A percentile compares a stretch with the other conserved stretches of the same genome.
These are phyloP conservation scores for Sinelater perroti DNA, from an alignment of 2,888 invertebrate species.

Conservation along the genomic window DNA sequence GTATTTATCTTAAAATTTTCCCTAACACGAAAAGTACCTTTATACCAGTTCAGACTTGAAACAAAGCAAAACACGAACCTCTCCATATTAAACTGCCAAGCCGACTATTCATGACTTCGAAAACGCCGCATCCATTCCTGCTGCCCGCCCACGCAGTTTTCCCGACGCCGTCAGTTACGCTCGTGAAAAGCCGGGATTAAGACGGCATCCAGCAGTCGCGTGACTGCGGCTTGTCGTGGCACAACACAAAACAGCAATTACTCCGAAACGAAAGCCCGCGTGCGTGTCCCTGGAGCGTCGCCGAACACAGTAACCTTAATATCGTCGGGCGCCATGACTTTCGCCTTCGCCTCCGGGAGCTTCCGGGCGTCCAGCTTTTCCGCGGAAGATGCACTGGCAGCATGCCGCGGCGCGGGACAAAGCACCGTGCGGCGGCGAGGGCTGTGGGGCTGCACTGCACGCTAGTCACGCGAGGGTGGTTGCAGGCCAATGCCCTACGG, in stretches of 20 bases:
- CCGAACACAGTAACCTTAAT: conserved; percentile 11
- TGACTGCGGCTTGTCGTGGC: background rate
- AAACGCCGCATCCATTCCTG: too few relatives aligned
- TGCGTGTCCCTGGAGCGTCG: conserved; percentile 1
- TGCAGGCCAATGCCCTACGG: conserved; percentile 33
- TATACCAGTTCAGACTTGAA: too few relatives aligned
- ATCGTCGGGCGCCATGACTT: too few relatives aligned
- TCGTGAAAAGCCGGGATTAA: too few relatives aligned
- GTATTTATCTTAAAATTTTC: too few relatives aligned
- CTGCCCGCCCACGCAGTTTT: too few relatives aligned
- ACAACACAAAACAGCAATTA: conserved; percentile 1
- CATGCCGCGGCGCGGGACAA: conserved; percentile 4
- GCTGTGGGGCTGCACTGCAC: conserved; percentile 23
- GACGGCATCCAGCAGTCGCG: background rate
- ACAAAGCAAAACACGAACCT: too few relatives aligned
- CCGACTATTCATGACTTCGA: too few relatives aligned
- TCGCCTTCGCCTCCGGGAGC: too few relatives aligned
- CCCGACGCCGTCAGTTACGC: too few relatives aligned
- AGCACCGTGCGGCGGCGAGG: conserved; percentile 1
- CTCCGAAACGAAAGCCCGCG: conserved; percentile 3
- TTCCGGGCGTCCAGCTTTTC: background rate
- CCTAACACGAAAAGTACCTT: too few relatives aligned
- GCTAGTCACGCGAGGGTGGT: conserved; percentile 39
- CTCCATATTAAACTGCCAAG: too few relatives aligned
- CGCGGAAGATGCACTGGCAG: background rate